phyloP scores from a whole-genome alignment of 2,797 vertebrate species.

The Peromyscus melanophrys region DNA sequence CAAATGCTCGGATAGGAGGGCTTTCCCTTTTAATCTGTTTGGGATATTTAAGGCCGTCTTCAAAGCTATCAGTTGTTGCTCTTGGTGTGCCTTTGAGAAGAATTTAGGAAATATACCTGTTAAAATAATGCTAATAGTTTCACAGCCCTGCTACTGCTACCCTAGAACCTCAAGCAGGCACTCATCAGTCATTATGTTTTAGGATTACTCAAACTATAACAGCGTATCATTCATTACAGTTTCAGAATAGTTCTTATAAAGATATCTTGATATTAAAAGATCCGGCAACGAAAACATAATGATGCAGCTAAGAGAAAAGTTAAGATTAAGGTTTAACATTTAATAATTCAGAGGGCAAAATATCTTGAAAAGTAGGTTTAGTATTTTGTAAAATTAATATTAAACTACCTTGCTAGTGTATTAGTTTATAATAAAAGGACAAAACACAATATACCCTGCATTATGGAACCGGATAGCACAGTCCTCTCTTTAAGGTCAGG shows the following conservation, averaged over 20 bases:
- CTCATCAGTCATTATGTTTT: constrained; percentile 11
- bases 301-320: constrained; percentile 34
- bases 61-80: constrained; percentile 94
- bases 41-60: constrained; percentile 96
- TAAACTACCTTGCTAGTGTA: constrained; percentile 34
- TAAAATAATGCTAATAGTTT: constrained; percentile 20
- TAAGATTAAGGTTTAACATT: constrained; percentile 42
- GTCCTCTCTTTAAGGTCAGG: constrained; percentile 96
- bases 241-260: constrained; percentile 48
- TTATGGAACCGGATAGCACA: constrained; percentile 96
- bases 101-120: background rate
- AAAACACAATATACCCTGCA: constrained; percentile 94
- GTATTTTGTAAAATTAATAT: constrained; percentile 13
- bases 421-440: background rate
- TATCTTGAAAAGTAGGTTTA: constrained; percentile 73
- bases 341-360: constrained; percentile 63
- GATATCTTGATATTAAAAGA: background rate
- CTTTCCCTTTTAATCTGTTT: constrained; percentile 99
- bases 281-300: constrained; percentile 25
- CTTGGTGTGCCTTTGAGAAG: constrained; percentile 95
- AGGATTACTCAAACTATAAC: constrained; percentile 22
- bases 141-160: background rate
- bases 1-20: constrained; percentile 96
- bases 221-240: background rate
- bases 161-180: background rate